Base-by-base conservation (phyloP, 2,113 vertebrate species). In the Neoarius graeffei region DNA sequence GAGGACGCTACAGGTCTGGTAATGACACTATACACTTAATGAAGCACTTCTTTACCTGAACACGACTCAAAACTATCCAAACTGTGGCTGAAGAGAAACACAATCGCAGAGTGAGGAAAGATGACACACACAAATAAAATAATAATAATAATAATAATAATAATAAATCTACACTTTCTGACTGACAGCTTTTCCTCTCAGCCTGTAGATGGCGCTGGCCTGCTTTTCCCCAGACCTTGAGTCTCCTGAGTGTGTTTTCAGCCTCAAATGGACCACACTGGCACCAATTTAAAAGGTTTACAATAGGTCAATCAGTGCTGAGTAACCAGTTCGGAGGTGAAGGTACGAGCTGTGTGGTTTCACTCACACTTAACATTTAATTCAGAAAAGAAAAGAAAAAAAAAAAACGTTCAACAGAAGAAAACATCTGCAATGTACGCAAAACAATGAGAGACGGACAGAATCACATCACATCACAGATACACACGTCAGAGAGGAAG, bases 21-120 rank as follows among this genome's bases (percentile, higher is more conserved):
- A 74, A 88, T 67, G 73, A 89, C 83, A 91, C 89, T 84, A 71
- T 83, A 52, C 23, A 90, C 81, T 80, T 56, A 86, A 80, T 85
- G 69, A 85, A 92, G 88, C 88, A 88, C 27, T 56, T 81, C 6
- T 91, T 96, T 96, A 96, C 95, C 95, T 96, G 95, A 94, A 92
- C 93, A 94, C 84, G 95, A 94, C 89, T 95, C 95, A 95, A 95
- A 96, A 93, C 95, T 96, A 94, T 95, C 95, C 95, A 95, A 93
- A 95, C 95, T 95, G 94, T 92, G 94, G 94, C 95, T 95, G 90
- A 92, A 64, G 90, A 94, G 91, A 93, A 90, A 91, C 85, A 88
- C 48, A 1, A 74, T 69, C 10, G 42, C 52, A 81, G 15, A 9
- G 20, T 35, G 79, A 81, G 8, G 17, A 27, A 80, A 80, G 1